Evolutionary conservation across 1,140 invertebrate species (phyloP), one percentile per base, ranked within the genome.

Genomic region (Hypothenemus hampei): DNA sequence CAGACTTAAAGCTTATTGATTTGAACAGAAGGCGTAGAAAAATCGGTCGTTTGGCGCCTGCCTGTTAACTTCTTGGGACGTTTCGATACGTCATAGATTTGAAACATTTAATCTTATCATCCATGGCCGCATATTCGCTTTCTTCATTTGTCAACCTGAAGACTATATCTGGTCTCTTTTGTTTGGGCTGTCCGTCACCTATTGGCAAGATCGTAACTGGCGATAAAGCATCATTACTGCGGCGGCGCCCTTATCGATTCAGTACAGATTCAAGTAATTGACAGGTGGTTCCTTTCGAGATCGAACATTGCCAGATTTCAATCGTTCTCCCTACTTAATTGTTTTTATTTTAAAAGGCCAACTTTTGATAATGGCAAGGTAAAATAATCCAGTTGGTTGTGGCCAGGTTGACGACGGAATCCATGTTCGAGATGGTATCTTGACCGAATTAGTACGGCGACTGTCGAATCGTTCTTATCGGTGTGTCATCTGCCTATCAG

Each of bases 381-480:
- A 31, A 11, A 13, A 31, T 8, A 31, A 11, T 31, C 26, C 13
- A 31, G 26, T 31, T 15, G 40, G 23, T 43, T 23, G 8, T 11
- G 18, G 40, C 8, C 22, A 11, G 13, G 26, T 20, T 18, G n/a
- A 18, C 36, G 47, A 39, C 33, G 36, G 47, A 49, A 49, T 39
- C 47, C 36, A 22, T 49, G 36, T 49, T n/a, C n/a, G 18, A 15
- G 47, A 49, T 49, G 7, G 33, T 49, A 49, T 49, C 47, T 20
- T 33, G 18, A 5, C 35, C 33, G 47, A 49, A 49, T 49, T 49
- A 49, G 47, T 49, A 49, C 33, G 47, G 47, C 47, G 47, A 49
- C 47, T 49, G 47, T 49, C 33, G 47, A 49, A 47, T 19, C 29
- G 33, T 3, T 15, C 47, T 49, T 49, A 49, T 49, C 47, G 47